Conservation (phyloP, 2,888 invertebrate species). For the Megalurothrips usitatus region DNA sequence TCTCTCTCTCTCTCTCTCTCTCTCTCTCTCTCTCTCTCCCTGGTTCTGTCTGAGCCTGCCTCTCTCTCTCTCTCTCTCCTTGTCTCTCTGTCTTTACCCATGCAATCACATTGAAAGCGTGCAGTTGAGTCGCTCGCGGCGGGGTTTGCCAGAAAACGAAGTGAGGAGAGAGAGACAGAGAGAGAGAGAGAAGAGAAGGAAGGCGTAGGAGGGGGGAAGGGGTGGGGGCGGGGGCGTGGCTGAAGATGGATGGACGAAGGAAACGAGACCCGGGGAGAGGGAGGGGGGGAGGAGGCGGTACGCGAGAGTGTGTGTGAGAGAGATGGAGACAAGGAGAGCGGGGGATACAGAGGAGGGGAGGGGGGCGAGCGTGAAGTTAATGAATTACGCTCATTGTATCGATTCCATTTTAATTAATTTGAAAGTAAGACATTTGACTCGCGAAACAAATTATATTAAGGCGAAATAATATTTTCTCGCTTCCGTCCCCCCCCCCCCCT, state of each 20-base stretch:
- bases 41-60: conserved; percentile 29
- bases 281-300: background rate
- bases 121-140: background rate
- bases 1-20: conserved; percentile 30
- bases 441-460: background rate
- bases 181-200: background rate
- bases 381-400: background rate
- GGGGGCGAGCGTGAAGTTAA: background rate
- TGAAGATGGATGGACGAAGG: background rate
- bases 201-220: background rate
- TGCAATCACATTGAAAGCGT: conserved; percentile 25
- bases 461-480: background rate
- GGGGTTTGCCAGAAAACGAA: background rate
- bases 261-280: background rate
- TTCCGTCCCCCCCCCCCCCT: too few relatives aligned
- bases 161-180: background rate
- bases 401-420: background rate
- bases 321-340: background rate
- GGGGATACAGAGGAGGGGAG: background rate
- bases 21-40: conserved; percentile 24
- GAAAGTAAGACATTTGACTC: background rate
- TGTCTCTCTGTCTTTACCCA: conserved; percentile 33
- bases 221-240: background rate
- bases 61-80: too few relatives aligned
- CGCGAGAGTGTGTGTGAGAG: background rate